Conservation (phyloP, 30 jellyfish, hydroid and myxozoan species). For the Clytia hemisphaerica region DNA sequence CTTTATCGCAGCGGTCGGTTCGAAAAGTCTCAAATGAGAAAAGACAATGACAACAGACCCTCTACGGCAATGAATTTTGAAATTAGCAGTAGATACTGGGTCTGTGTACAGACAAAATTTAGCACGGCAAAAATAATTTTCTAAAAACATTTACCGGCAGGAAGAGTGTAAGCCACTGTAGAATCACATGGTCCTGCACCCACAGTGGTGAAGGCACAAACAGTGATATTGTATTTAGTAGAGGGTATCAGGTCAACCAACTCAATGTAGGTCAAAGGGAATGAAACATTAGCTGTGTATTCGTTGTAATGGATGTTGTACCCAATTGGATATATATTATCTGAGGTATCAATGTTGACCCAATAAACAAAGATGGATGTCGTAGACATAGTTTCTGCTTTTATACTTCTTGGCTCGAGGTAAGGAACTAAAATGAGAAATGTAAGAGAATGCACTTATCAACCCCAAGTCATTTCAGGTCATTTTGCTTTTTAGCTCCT, state of each 20-base stretch:
- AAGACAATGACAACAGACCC: too few relatives aligned
- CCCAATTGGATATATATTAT: conserved; percentile 3
- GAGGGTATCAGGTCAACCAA: background rate
- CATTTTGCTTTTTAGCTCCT: too few relatives aligned
- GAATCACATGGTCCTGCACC: conserved; percentile 23
- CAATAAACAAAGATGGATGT: background rate
- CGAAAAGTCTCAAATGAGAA: too few relatives aligned
- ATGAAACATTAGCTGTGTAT: too few relatives aligned
- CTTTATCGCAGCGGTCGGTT: too few relatives aligned
- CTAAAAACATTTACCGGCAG: background rate
- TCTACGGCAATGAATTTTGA: too few relatives aligned
- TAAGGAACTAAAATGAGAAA: conserved; percentile 1
- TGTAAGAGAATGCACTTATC: too few relatives aligned
- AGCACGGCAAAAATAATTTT: too few relatives aligned
- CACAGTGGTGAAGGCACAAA: conserved; percentile 2
- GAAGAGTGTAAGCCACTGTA: background rate
- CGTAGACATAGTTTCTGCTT: background rate
- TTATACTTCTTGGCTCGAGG: background rate
- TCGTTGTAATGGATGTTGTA: background rate
- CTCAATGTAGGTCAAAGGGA: too few relatives aligned
- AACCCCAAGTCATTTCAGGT: too few relatives aligned
- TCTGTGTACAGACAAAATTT: too few relatives aligned
- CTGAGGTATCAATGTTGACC: background rate
- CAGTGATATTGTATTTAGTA: background rate
- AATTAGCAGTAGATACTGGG: too few relatives aligned